Evolutionary conservation across 2,797 vertebrate species (phyloP), one percentile per base, ranked within the genome.

Genomic region (Hydrophis major): DNA sequence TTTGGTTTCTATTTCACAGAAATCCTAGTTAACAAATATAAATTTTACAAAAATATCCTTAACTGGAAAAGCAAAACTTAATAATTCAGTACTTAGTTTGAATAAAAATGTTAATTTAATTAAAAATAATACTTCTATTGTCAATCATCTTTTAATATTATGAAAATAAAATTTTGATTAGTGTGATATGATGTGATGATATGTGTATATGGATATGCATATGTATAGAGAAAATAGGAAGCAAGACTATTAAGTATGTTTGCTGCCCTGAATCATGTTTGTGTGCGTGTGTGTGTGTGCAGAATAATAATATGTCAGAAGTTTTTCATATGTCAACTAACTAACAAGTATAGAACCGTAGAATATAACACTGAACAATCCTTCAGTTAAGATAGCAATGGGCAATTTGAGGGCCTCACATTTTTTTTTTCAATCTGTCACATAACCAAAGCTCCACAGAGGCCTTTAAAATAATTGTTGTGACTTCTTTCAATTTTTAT

Each of bases 11-110:
- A 6, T 88, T 88, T 57, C 55, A 16, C 1, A 88, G 32, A 88
- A 88, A 57, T 88, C 22, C 87, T 59, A 57, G n/a, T 32, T 87
- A n/a, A 10, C 8, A 56, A 93, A 95, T 59, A 95, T 61, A 95
- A 60, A 27, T 50, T 93, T 74, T 92, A 0, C 86, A 86, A 1
- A 92, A 66, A 91, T 93, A 74, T 22, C 28, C 4, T 87, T 92
- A 90, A 91, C 8, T 92, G 91, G 4, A 74, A 92, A 83, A 95
- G 69, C 69, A 83, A 86, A 89, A 86, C 16, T 37, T 63, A 55
- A 61, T 89, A 60, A 91, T 89, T 88, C 37, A 88, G 13, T 53
- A 37, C 32, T 60, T 53, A 89, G 83, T 92, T 89, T 57, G 42
- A n/a, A 74, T 42, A 47, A 78, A 60, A 25, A 7, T 10, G 1